Percentiles rank a stretch among this genome's conserved stretches.
Evolutionary conservation across 1,140 invertebrate genomes (phyloP).

Genomic region (Anadara kagoshimensis): DNA sequence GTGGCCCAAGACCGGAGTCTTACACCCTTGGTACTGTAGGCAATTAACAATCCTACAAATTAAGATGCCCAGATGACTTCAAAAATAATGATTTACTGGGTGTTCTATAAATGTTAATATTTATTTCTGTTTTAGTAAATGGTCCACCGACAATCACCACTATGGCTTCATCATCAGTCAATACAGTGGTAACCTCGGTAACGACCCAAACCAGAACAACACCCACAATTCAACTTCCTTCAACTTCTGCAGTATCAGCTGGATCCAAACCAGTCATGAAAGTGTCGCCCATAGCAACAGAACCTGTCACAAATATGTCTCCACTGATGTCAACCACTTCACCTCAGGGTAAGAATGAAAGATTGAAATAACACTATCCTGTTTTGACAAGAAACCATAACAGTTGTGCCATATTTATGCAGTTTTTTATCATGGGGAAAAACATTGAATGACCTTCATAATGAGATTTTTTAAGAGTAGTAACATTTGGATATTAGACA

Average conservation of each 20-base stretch:
- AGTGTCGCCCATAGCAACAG: conserved; percentile 62
- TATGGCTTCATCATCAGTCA: conserved; percentile 38
- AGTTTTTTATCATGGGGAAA: too few species aligned
- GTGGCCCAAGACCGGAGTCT: too few species aligned
- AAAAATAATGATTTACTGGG: not conserved
- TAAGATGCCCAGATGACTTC: not conserved
- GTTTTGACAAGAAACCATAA: too few species aligned
- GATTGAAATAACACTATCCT: too few species aligned
- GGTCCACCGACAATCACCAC: conserved; percentile 52
- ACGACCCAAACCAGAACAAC: conserved; percentile 46
- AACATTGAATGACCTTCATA: too few species aligned
- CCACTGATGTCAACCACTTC: too few species aligned
- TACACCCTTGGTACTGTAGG: too few species aligned
- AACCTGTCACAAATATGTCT: conserved; percentile 7
- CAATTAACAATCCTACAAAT: too few species aligned
- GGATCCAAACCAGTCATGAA: conserved; percentile 64
- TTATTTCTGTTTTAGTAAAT: conserved; percentile 44
- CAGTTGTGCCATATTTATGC: too few species aligned
- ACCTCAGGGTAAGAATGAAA: too few species aligned
- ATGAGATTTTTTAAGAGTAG: too few species aligned
- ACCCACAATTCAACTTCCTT: conserved; percentile 46
- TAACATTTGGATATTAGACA: too few species aligned
- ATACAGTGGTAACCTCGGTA: conserved; percentile 39
- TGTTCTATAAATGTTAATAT: not conserved
- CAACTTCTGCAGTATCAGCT: conserved; percentile 22